Evolutionary conservation across 2,797 vertebrate genomes (phyloP), one percentile per base, ranked within the genome.

Genomic region (Chaunax sp.): DNA sequence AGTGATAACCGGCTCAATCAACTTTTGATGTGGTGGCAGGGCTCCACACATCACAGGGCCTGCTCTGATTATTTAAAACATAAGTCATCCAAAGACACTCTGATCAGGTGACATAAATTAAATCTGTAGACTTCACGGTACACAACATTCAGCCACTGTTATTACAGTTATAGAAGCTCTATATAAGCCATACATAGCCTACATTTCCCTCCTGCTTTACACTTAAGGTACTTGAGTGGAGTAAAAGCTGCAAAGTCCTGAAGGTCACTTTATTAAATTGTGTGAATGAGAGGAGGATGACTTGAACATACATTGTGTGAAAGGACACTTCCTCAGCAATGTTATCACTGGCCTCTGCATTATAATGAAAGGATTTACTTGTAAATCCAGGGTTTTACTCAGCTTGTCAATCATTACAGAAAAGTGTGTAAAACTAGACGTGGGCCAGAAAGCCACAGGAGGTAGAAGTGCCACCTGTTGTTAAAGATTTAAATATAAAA

Each of bases 351-450:
- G 22, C 77, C 64, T 76, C 28, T 1, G 47, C 37, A 44, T 60
- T 67, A 81, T 87, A 80, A 86, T 64, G 54, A 77, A 59, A 59
- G 80, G 87, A 87, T 86, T 90, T 72, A 63, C 65, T 78, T 71
- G 57, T 90, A n/a, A 89, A 90, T 90, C 85, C 81, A 16, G 57
- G 67, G 75, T 78, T 41, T 87, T 65, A 72, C 67, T 59, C 38
- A 7, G 62, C 65, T 41, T 77, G 82, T 85, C 84, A 83, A 77
- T 90, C 87, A 86, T 66, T 51, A 11, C 52, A 52, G 37, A 22
- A 26, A 55, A 69, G 60, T 50, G 54, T 63, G 50, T 52, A 53
- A 77, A 64, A 77, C 30, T 9, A 58, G 60, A 64, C 8, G n/a
- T 5, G 54, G 11, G 3, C 30, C 22, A 63, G 25, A 37, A 61